phyloP scores from a whole-genome alignment of 1,140 invertebrate species.

The Papilio aristodemus region DNA sequence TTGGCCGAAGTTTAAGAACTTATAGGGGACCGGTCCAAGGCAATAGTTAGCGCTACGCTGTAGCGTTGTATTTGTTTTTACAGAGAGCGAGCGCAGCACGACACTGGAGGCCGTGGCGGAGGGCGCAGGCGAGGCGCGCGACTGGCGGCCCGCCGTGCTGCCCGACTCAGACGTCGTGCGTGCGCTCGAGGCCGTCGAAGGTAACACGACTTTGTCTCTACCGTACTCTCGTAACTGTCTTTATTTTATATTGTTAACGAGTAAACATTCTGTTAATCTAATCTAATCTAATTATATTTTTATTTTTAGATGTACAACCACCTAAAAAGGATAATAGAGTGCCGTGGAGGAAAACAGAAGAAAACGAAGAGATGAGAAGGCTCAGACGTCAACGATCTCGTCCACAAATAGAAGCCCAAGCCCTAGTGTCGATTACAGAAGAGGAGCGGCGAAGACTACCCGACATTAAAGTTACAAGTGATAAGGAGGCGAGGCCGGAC shows the following conservation, averaged over 20 bases:
- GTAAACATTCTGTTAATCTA: too few species aligned
- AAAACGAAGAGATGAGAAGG: constrained; percentile 77
- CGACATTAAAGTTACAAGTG: constrained; percentile 64
- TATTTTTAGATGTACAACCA: constrained; percentile 85
- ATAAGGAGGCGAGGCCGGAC: constrained; percentile 71
- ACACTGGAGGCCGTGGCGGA: constrained; percentile 87
- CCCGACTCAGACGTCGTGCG: constrained; percentile 91
- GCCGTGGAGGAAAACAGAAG: constrained; percentile 85
- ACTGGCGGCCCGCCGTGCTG: constrained; percentile 88
- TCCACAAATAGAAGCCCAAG: constrained; percentile 67
- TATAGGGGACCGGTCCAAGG: too few species aligned
- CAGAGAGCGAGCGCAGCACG: constrained; percentile 87
- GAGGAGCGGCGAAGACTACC: constrained; percentile 80
- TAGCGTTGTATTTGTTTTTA: too few species aligned
- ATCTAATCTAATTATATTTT: too few species aligned
- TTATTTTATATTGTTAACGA: too few species aligned
- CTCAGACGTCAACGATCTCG: constrained; percentile 76
- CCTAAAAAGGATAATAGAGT: constrained; percentile 88
- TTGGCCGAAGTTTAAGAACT: too few species aligned
- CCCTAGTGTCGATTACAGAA: constrained; percentile 80
- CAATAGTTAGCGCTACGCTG: too few species aligned
- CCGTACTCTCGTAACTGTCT: too few species aligned
- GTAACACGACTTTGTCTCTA: too few species aligned
- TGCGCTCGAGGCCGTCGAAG: constrained; percentile 93
- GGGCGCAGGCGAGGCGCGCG: constrained; percentile 83